Conservation (phyloP, 2,888 invertebrate species). For the Pemphredon lugubris region DNA sequence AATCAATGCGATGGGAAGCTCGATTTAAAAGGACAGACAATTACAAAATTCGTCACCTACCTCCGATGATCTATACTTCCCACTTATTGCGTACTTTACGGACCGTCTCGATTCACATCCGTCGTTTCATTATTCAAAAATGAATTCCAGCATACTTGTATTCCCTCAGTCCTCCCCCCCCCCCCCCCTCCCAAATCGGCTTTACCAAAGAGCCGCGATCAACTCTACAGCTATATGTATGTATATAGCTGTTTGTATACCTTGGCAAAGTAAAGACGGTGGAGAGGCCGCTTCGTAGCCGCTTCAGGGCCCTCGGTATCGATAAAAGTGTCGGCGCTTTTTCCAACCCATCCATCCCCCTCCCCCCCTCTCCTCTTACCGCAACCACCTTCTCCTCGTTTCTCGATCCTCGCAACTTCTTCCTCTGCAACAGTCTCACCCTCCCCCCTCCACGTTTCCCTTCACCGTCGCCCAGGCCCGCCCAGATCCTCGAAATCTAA, state of each 20-base stretch:
- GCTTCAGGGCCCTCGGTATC: constrained; percentile 49
- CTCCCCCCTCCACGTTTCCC: too few species aligned
- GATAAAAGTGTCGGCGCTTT: constrained; percentile 65
- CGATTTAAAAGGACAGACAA: too few species aligned
- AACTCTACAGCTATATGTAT: constrained; percentile 25
- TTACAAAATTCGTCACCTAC: too few species aligned
- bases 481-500: constrained; percentile 64
- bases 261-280: constrained; percentile 58
- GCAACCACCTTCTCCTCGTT: constrained; percentile 30
- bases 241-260: constrained; percentile 49
- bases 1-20: too few species aligned
- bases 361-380: constrained; percentile 2
- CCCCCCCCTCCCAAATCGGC: constrained; percentile 53
- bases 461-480: too few species aligned
- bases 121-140: constrained; percentile 33
- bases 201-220: constrained; percentile 46
- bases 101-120: not conserved
- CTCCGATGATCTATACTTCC: too few species aligned
- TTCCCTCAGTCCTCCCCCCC: constrained; percentile 24
- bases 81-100: too few species aligned
- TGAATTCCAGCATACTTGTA: constrained; percentile 5
- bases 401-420: constrained; percentile 49
- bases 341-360: constrained; percentile 23
- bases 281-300: constrained; percentile 43
- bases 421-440: constrained; percentile 45